These are phyloP conservation scores for Helicolenus hilgendorfi DNA, from an alignment of 2,797 vertebrate genomes.

Conservation along the genomic window DNA sequence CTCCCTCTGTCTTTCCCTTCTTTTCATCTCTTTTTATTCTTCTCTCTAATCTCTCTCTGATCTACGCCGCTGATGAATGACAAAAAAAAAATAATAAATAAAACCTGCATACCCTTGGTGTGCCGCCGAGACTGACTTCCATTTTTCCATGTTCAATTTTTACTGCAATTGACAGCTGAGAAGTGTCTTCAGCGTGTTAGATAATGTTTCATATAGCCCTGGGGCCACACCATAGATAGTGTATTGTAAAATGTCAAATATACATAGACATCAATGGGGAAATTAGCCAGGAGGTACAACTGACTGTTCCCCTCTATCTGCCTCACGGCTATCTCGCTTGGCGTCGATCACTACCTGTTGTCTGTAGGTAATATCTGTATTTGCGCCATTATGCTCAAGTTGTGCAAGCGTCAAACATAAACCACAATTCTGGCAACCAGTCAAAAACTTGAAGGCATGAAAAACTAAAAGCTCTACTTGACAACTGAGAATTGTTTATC, in stretches of 20 bases:
- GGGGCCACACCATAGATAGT: conserved; percentile 22
- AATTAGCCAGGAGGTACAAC: conserved; percentile 30
- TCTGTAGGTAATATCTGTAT: conserved; percentile 3
- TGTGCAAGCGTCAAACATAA: conserved; percentile 23
- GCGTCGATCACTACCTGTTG: conserved; percentile 23
- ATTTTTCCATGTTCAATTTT: conserved; percentile 19
- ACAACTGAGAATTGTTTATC: conserved; percentile 4
- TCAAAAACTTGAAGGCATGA: neutral
- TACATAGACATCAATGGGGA: conserved; percentile 28
- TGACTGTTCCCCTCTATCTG: neutral
- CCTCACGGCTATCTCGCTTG: conserved; percentile 5
- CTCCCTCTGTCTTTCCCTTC: conserved; percentile 61
- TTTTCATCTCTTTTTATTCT: conserved; percentile 66
- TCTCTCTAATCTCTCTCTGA: conserved; percentile 68
- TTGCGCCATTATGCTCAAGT: neutral
- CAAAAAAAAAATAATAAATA: neutral
- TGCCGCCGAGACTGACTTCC: conserved; percentile 9
- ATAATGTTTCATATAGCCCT: neutral
- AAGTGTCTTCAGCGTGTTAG: conserved; percentile 22
- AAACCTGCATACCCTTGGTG: neutral
- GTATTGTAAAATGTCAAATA: conserved; percentile 22
- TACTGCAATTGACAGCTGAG: conserved; percentile 40
- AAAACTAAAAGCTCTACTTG: neutral
- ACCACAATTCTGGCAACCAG: conserved; percentile 27
- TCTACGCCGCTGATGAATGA: conserved; percentile 62